Evolutionary conservation across 2,888 invertebrate genomes (phyloP).

Genomic region (Caradrina clavipalpis): DNA sequence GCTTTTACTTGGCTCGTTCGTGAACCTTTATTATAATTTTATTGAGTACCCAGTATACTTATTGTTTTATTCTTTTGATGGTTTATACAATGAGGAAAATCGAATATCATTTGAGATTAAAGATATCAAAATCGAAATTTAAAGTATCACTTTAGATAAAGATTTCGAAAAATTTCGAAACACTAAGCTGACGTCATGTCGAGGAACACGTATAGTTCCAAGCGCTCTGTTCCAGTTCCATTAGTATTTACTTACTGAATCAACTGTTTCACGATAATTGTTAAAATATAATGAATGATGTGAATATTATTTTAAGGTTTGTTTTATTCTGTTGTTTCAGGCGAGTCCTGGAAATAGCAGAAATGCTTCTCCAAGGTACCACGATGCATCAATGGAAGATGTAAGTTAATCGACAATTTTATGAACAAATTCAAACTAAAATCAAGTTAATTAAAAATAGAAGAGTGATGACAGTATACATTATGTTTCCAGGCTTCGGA

Average conservation of each 20-base stretch:
- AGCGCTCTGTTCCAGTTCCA: not conserved
- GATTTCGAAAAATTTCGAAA: no score
- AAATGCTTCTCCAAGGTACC: constrained; percentile 88
- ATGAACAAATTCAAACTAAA: not conserved
- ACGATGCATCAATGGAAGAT: constrained; percentile 89
- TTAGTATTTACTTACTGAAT: not conserved
- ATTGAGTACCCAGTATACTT: not conserved
- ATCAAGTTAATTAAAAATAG: not conserved
- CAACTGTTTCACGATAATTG: not conserved
- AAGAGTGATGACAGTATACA: not conserved
- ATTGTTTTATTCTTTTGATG: not conserved
- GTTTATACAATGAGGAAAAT: no score
- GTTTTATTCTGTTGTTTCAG: constrained; percentile 79
- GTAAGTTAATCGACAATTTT: constrained; percentile 73
- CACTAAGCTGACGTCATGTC: no score
- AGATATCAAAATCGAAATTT: no score
- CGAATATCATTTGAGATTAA: no score
- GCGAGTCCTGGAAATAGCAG: constrained; percentile 89
- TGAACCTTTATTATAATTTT: not conserved
- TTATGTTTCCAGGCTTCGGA: constrained; percentile 82
- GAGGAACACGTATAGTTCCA: constrained; percentile 9
- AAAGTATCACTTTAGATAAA: no score
- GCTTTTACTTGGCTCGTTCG: not conserved
- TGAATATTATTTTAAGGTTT: not conserved
- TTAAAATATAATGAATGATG: no score